phyloP scores from a whole-genome alignment of 2,113 vertebrate species.

The Anhinga rufa region DNA sequence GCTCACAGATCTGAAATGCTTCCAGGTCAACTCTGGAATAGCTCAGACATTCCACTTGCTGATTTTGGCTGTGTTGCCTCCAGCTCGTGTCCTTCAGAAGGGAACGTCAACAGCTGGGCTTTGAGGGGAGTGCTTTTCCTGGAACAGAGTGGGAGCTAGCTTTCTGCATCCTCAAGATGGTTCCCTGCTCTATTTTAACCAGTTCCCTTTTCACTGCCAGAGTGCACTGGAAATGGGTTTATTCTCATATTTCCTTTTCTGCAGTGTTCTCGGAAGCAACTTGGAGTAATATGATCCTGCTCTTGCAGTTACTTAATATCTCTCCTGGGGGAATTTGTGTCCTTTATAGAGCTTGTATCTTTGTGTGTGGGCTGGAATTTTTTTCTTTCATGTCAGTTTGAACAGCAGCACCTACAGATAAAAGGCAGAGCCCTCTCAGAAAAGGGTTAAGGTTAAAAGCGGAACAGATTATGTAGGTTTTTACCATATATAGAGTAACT shows the following conservation, averaged over 20 bases:
- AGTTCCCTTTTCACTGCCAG: constrained; percentile 46
- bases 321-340: neutral
- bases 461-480: neutral
- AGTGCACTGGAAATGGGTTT: constrained; percentile 6
- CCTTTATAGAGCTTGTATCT: neutral
- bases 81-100: neutral
- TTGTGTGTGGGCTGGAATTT: neutral
- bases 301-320: neutral
- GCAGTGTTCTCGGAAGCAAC: neutral
- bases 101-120: neutral
- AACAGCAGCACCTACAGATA: neutral
- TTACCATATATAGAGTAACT: neutral
- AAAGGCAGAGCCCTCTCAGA: neutral
- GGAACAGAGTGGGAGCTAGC: neutral
- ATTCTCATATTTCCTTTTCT: constrained; percentile 49
- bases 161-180: constrained; percentile 29
- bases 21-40: neutral
- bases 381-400: neutral
- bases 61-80: neutral
- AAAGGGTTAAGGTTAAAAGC: neutral
- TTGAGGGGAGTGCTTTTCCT: neutral
- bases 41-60: neutral
- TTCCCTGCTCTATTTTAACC: constrained; percentile 52
- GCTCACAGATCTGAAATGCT: neutral
- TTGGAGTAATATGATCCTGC: neutral